These are phyloP conservation scores for Microctonus brassicae DNA, from an alignment of 2,888 invertebrate species.

Conservation along the genomic window DNA sequence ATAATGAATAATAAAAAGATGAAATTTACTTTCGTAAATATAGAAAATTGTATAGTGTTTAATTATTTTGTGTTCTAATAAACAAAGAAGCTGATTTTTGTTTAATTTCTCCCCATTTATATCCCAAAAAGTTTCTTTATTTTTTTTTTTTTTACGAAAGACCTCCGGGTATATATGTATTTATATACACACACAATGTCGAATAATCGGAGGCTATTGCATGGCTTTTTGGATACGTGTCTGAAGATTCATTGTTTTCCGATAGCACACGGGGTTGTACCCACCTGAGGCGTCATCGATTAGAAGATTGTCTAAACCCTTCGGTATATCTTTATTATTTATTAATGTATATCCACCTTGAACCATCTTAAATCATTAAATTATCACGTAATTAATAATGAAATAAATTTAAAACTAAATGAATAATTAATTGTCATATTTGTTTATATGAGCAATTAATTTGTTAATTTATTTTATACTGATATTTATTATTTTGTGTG, in stretches of 20 bases:
- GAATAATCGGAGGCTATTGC: slow-evolving; percentile 24
- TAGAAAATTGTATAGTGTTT: too few species aligned
- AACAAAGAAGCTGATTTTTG: slow-evolving; percentile 6
- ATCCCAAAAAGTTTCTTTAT: slow-evolving; percentile 1
- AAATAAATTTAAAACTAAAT: too few species aligned
- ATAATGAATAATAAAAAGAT: too few species aligned
- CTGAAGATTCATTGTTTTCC: slow-evolving; percentile 56
- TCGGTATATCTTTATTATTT: not conserved
- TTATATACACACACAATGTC: not conserved
- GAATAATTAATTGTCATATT: too few species aligned
- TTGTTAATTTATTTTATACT: not conserved
- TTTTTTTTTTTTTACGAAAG: not conserved
- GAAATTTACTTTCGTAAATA: too few species aligned
- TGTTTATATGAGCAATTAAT: too few species aligned
- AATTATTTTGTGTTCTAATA: too few species aligned
- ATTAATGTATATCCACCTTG: too few species aligned
- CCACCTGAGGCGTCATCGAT: slow-evolving; percentile 53
- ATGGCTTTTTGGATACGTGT: slow-evolving; percentile 13
- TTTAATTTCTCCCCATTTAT: slow-evolving; percentile 11
- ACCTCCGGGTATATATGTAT: not conserved
- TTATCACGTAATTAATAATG: too few species aligned
- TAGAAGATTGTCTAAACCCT: slow-evolving; percentile 33
- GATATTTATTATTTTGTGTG: not conserved
- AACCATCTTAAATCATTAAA: too few species aligned
- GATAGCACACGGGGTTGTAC: slow-evolving; percentile 45